phyloP scores from a whole-genome alignment of 2,888 invertebrate species.

The Octonoba sinensis region DNA sequence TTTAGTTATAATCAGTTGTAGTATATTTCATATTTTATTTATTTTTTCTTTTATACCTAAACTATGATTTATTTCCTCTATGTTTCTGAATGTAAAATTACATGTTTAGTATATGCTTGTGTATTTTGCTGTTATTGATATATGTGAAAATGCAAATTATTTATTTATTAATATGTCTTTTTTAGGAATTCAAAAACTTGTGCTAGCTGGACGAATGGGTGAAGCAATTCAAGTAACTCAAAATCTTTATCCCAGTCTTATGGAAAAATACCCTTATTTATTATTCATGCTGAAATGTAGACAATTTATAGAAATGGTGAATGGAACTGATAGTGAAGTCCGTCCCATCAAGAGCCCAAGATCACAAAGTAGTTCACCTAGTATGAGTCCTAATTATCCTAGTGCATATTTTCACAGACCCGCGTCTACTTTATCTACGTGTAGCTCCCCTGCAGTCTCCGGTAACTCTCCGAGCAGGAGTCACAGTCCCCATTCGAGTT shows the following conservation, averaged over 20 bases:
- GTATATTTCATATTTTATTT: too few relatives aligned
- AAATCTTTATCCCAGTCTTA: conserved; percentile 90
- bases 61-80: too few relatives aligned
- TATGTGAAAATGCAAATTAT: too few relatives aligned
- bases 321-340: conserved; percentile 84
- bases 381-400: conserved; percentile 70
- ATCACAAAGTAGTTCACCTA: conserved; percentile 70
- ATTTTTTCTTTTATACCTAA: too few relatives aligned
- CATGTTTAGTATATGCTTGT: too few relatives aligned
- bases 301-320: conserved; percentile 98
- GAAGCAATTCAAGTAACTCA: conserved; percentile 93
- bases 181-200: conserved; percentile 90
- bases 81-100: too few relatives aligned
- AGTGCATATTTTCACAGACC: conserved; percentile 31
- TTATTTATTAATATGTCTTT: neutral
- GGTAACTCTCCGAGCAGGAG: conserved; percentile 33
- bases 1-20: too few relatives aligned
- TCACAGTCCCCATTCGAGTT: conserved; percentile 37
- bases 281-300: conserved; percentile 96
- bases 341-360: conserved; percentile 70
- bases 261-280: conserved; percentile 90
- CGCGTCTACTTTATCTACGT: conserved; percentile 22
- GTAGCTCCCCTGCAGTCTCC: conserved; percentile 30
- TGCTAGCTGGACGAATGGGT: conserved; percentile 92
- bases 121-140: too few relatives aligned